Base-by-base conservation (phyloP, 2,888 invertebrate genomes). In the Parapristionchus giblindavisi region DNA sequence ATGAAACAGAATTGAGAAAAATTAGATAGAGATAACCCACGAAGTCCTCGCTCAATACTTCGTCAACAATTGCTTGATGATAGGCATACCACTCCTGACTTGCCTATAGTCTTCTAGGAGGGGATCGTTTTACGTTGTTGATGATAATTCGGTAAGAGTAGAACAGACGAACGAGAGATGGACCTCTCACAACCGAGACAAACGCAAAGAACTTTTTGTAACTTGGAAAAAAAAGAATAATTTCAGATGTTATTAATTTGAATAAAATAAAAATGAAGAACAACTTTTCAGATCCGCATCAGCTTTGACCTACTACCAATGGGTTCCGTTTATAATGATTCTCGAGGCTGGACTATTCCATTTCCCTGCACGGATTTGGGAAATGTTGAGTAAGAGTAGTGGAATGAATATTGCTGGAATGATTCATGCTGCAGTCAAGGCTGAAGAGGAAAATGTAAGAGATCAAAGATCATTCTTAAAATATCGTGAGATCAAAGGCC, bases 241-340 rank as follows among this genome's bases (percentile, higher is more conserved):
- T 34, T n/a, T 58, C 8, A 32, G n/a, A n/a, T 58, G 36, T 38
- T 24, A 38, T 56, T 56, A 8, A 11, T 43, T 24, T n/a, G 56
- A 54, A 14, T 54, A 6, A 24, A 14, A 6, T n/a, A 54, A 24
- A 14, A n/a, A n/a, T 14, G 27, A 11, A 56, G 11, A 29, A 2
- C 56, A 2, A 17, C 40, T 21, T 79, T 84, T 38, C 68, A 85
- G 86, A 68, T 77, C 81, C 11, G 75, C 78, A n/a, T 81, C 84
- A 24, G 85, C 87, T 73, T 77, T 86, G 27, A 81, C 85, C 48
- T 86, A 86, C 77, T 86, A 86, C 65, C 86, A 86, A 77, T 86
- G 86, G 84, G 85, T 84, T 2, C 86, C 86, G 2, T 86, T 86
- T 66, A 79, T 86, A 52, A 86, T 86, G 86, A 27, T 54, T 21